phyloP scores from a whole-genome alignment of 1,140 invertebrate species.

The Saccostrea glomerata region DNA sequence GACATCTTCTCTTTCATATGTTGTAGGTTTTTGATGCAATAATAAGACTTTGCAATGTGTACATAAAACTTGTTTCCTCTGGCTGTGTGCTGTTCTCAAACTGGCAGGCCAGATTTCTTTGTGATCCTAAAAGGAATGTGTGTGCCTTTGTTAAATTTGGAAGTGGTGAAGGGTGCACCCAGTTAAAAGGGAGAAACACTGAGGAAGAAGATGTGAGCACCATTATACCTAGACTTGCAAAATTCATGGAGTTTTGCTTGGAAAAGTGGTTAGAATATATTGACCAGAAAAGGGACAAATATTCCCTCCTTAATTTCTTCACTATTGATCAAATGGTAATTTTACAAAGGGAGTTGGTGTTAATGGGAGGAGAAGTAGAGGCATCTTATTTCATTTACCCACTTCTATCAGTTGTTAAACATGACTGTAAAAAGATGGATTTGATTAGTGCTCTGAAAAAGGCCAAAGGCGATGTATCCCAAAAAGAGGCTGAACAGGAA shows the following conservation, averaged over 20 bases:
- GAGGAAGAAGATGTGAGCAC: slow-evolving; percentile 51
- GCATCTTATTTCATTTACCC: slow-evolving; percentile 59
- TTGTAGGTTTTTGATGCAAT: slow-evolving; percentile 70
- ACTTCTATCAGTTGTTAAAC: slow-evolving; percentile 60
- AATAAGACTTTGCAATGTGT: slow-evolving; percentile 66
- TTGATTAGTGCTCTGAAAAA: slow-evolving; percentile 59
- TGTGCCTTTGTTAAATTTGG: slow-evolving; percentile 67
- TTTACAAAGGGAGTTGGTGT: slow-evolving; percentile 65
- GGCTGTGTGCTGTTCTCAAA: slow-evolving; percentile 71
- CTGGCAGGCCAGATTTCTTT: slow-evolving; percentile 69
- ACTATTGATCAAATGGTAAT: slow-evolving; percentile 71
- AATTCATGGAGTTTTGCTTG: slow-evolving; percentile 69
- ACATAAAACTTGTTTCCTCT: slow-evolving; percentile 62
- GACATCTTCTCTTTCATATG: too few relatives aligned
- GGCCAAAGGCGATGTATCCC: slow-evolving; percentile 59
- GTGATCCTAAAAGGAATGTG: slow-evolving; percentile 49
- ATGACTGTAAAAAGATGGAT: slow-evolving; percentile 60
- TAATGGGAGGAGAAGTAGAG: slow-evolving; percentile 49
- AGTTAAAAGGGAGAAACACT: slow-evolving; percentile 54
- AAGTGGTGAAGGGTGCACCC: slow-evolving; percentile 36
- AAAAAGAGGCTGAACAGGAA: slow-evolving; percentile 48
- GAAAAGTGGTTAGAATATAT: slow-evolving; percentile 68
- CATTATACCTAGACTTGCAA: slow-evolving; percentile 64
- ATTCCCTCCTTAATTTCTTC: slow-evolving; percentile 67
- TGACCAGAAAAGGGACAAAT: slow-evolving; percentile 62